A percentile compares a stretch with the other conserved stretches of the same genome.
Conservation (phyloP, 2,888 invertebrate species). For the Eumacrocentrus americanus region DNA sequence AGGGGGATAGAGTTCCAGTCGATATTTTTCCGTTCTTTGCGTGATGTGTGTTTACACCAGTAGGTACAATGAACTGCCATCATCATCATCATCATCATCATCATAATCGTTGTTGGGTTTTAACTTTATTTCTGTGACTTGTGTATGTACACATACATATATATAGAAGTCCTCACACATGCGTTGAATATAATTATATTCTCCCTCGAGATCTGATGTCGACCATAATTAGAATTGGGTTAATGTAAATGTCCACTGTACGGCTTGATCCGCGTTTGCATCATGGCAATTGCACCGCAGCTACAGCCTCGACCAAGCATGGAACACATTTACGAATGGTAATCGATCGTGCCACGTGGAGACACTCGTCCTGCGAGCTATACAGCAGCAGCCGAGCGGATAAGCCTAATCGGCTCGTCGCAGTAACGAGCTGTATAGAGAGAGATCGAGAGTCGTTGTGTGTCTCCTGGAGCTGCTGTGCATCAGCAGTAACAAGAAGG, state of each 20-base stretch:
- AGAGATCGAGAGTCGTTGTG: too few relatives aligned
- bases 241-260: conserved; percentile 39
- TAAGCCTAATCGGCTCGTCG: conserved; percentile 17
- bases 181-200: background rate
- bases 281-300: conserved; percentile 21
- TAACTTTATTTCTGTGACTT: background rate
- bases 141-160: too few relatives aligned
- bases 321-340: conserved; percentile 1
- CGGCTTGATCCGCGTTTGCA: conserved; percentile 27
- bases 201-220: conserved; percentile 9
- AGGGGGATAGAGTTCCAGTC: background rate
- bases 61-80: conserved; percentile 13
- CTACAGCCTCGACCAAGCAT: conserved; percentile 6
- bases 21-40: conserved; percentile 1
- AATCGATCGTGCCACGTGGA: conserved; percentile 20
- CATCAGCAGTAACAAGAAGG: conserved; percentile 2
- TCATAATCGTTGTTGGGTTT: background rate
- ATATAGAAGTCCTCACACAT: background rate
- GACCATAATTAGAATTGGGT: conserved; percentile 36
- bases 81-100: background rate
- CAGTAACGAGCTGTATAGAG: conserved; percentile 9
- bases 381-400: conserved; percentile 21
- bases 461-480: too few relatives aligned
- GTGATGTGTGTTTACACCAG: background rate
- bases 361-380: conserved; percentile 9